phyloP scores from a whole-genome alignment of 2,113 vertebrate genomes.

The Cynoglossus semilaevis region DNA sequence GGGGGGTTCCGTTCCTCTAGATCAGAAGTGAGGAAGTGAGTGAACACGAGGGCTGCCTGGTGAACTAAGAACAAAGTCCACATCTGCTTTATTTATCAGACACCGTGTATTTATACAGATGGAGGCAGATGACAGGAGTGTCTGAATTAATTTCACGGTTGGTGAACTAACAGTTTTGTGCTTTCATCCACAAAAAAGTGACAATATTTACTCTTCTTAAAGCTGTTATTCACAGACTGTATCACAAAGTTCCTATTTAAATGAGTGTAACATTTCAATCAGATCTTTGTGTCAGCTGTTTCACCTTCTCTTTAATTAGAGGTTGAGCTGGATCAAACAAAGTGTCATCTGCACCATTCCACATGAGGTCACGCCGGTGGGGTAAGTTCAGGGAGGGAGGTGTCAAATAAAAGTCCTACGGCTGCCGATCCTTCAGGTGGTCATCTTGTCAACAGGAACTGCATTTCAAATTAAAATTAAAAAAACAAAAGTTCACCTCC shows the following conservation, averaged over 20 bases:
- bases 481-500: background rate
- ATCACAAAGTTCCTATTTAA: background rate
- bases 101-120: too few species aligned
- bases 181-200: too few species aligned
- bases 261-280: background rate
- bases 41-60: constrained; percentile 18
- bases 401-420: constrained; percentile 4
- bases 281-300: background rate
- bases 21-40: constrained; percentile 24
- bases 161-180: background rate
- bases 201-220: too few species aligned
- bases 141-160: background rate
- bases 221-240: background rate
- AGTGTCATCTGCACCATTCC: constrained; percentile 25
- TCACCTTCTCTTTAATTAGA: constrained; percentile 44
- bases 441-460: constrained; percentile 2
- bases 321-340: constrained; percentile 3
- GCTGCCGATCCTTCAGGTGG: constrained; percentile 9
- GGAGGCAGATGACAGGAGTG: background rate
- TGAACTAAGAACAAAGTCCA: background rate
- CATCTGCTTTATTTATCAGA: constrained; percentile 11
- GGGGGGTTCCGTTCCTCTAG: constrained; percentile 5
- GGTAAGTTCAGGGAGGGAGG: background rate
- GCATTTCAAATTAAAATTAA: background rate
- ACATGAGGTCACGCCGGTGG: constrained; percentile 23